phyloP scores from a whole-genome alignment of 2,113 vertebrate genomes.

The Xenopus laevis region DNA sequence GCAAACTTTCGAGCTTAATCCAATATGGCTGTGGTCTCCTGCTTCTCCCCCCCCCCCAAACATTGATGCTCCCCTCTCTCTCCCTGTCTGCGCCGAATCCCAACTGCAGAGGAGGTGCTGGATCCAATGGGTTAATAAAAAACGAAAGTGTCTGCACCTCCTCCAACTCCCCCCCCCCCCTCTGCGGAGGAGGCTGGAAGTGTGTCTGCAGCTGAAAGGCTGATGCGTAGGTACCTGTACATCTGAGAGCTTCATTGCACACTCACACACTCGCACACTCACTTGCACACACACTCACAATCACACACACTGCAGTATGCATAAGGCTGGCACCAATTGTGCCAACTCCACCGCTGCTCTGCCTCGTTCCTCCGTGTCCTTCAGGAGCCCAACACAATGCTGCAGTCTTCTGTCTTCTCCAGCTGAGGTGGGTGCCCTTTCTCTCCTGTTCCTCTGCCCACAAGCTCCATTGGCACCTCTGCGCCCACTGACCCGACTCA shows the following conservation, averaged over 20 bases:
- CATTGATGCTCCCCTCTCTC: neutral
- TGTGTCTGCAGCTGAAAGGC: conserved; percentile 60
- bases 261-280: conserved; percentile 24
- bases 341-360: conserved; percentile 57
- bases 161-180: conserved; percentile 9
- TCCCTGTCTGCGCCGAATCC: neutral
- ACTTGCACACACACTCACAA: neutral
- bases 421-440: conserved; percentile 11
- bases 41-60: neutral
- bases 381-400: conserved; percentile 48
- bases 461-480: neutral
- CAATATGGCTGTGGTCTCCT: neutral
- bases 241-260: conserved; percentile 52
- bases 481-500: neutral
- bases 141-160: conserved; percentile 29
- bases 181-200: conserved; percentile 51
- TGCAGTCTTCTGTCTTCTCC: conserved; percentile 44
- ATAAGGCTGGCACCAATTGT: conserved; percentile 57
- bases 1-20: neutral
- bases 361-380: conserved; percentile 50
- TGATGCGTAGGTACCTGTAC: conserved; percentile 61
- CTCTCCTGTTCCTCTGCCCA: neutral
- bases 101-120: conserved; percentile 35
- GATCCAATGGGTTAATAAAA: conserved; percentile 29
- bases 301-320: conserved; percentile 51